Evolutionary conservation across 2,797 vertebrate genomes (phyloP).

Genomic region (Mionectes olivaceus): DNA sequence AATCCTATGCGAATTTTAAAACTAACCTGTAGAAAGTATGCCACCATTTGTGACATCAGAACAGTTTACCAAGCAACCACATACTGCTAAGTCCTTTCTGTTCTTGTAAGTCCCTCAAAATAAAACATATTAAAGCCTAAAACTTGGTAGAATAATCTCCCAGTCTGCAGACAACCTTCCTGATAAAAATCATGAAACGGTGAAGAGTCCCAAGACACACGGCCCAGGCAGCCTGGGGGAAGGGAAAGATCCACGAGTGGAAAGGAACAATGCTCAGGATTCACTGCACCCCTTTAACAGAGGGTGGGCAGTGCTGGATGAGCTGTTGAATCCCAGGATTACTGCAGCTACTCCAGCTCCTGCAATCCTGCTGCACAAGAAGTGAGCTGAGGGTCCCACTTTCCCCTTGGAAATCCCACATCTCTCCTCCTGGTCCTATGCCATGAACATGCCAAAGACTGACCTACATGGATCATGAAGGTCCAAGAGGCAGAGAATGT

Average conservation of each 20-base stretch:
- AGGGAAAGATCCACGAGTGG: background rate
- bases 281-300: background rate
- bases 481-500: background rate
- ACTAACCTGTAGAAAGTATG: background rate
- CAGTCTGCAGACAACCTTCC: background rate
- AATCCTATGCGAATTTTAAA: background rate
- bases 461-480: background rate
- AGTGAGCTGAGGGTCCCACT: background rate
- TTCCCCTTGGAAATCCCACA: background rate
- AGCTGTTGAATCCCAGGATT: background rate
- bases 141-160: background rate
- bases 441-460: background rate
- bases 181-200: background rate
- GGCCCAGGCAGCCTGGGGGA: background rate
- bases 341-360: background rate
- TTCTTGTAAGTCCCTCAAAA: background rate
- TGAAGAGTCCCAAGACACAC: background rate
- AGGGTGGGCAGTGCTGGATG: background rate
- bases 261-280: background rate
- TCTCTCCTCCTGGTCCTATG: background rate
- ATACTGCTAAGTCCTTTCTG: background rate
- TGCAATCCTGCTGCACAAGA: background rate
- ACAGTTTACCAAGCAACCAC: background rate
- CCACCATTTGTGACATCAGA: background rate
- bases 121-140: fast-evolving